Evolutionary conservation across 1,140 invertebrate species (phyloP).

Genomic region (Anagrus nilaparvatae): DNA sequence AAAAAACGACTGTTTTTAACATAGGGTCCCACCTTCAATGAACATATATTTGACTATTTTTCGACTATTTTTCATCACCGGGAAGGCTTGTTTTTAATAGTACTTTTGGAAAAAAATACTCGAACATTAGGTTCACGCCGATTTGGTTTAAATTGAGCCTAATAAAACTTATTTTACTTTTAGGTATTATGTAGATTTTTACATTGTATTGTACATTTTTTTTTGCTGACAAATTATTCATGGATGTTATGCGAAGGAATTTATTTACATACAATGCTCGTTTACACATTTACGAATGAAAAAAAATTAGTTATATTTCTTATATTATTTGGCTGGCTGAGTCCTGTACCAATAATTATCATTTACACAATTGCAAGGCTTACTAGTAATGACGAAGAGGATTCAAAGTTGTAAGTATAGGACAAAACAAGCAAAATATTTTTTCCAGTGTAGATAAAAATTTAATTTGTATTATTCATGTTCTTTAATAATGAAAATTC

Average conservation of each 20-base stretch:
- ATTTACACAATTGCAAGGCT: conserved; percentile 56
- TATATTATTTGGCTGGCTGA: conserved; percentile 74
- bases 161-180: conserved; percentile 13
- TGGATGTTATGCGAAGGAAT: conserved; percentile 94
- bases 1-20: too few species aligned
- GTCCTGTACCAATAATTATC: conserved; percentile 58
- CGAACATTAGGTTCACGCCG: too few species aligned
- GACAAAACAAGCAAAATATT: not conserved
- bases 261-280: conserved; percentile 86
- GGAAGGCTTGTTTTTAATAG: too few species aligned
- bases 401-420: conserved; percentile 52
- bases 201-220: conserved; percentile 79
- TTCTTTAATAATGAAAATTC: too few species aligned
- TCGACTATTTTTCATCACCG: too few species aligned
- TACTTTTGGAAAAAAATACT: too few species aligned
- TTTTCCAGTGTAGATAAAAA: not conserved
- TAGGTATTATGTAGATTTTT: conserved; percentile 72
- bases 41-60: too few species aligned
- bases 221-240: conserved; percentile 84
- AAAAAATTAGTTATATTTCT: conserved; percentile 72
- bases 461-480: too few species aligned
- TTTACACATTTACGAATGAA: conserved; percentile 83
- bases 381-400: conserved; percentile 40
- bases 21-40: too few species aligned
- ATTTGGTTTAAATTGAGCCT: not conserved